Conservation (phyloP, 2,888 invertebrate species). For the Bombylius major region DNA sequence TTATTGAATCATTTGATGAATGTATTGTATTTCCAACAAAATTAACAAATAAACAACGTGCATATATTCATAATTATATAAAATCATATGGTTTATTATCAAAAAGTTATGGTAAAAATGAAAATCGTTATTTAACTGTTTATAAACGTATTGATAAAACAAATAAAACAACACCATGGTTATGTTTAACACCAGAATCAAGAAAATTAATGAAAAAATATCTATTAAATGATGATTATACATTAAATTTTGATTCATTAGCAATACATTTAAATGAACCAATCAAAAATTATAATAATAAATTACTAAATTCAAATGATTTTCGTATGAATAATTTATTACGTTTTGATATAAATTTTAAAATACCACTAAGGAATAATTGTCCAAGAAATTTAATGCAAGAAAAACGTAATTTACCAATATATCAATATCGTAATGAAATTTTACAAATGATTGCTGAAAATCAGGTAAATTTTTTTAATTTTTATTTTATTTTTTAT, state of each 20-base stretch:
- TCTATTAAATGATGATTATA: neutral
- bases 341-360: neutral
- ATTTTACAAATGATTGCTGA: neutral
- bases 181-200: neutral
- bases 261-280: neutral
- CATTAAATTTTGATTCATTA: neutral
- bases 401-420: neutral
- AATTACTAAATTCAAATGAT: neutral
- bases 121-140: constrained; percentile 1
- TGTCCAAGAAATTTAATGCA: neutral
- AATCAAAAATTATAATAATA: neutral
- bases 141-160: neutral
- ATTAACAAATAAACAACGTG: neutral
- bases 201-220: neutral
- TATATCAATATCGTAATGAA: neutral
- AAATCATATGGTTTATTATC: neutral
- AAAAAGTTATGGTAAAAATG: neutral
- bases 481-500: neutral
- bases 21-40: neutral
- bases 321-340: neutral
- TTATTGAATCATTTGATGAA: neutral
- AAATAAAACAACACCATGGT: neutral
- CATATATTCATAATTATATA: constrained; percentile 3
- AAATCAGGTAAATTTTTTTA: neutral
- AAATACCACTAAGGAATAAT: neutral